phyloP scores from a whole-genome alignment of 2,888 invertebrate genomes.

The Scelioninae gen. 2 region DNA sequence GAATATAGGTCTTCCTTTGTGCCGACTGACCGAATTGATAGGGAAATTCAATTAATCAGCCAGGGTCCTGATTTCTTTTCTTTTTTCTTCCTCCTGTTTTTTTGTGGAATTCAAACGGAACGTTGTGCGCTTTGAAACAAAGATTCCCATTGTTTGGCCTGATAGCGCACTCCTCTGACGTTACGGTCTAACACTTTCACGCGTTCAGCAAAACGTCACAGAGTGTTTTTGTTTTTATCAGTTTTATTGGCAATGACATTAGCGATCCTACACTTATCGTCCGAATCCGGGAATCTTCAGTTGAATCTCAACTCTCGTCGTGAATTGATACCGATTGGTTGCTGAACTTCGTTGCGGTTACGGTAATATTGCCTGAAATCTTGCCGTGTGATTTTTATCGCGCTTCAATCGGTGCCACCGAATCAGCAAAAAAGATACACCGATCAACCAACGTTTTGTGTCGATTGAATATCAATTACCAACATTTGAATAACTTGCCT shows the following conservation, averaged over 20 bases:
- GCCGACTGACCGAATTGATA: background rate
- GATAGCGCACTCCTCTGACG: constrained; percentile 22
- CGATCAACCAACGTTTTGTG: too few relatives aligned
- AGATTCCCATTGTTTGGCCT: constrained; percentile 51
- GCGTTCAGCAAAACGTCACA: constrained; percentile 21
- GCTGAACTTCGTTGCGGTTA: too few relatives aligned
- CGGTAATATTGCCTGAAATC: too few relatives aligned
- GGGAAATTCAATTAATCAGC: constrained; percentile 2
- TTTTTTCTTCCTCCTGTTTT: too few relatives aligned
- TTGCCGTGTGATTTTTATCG: too few relatives aligned
- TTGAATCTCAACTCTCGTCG: constrained; percentile 21
- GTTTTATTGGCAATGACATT: constrained; percentile 60
- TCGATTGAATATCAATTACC: too few relatives aligned
- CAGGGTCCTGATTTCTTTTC: background rate
- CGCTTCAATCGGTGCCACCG: too few relatives aligned
- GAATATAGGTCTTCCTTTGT: too few relatives aligned
- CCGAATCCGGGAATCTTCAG: constrained; percentile 39
- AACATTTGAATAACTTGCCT: too few relatives aligned
- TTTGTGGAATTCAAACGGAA: background rate
- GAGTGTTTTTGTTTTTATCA: constrained; percentile 60
- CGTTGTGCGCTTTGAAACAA: constrained; percentile 24
- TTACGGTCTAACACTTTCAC: constrained; percentile 39
- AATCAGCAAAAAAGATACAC: too few relatives aligned
- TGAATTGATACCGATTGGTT: too few relatives aligned
- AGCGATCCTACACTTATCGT: constrained; percentile 27